Conservation (phyloP, 2,888 invertebrate genomes). For the Cephus nigrinus region DNA sequence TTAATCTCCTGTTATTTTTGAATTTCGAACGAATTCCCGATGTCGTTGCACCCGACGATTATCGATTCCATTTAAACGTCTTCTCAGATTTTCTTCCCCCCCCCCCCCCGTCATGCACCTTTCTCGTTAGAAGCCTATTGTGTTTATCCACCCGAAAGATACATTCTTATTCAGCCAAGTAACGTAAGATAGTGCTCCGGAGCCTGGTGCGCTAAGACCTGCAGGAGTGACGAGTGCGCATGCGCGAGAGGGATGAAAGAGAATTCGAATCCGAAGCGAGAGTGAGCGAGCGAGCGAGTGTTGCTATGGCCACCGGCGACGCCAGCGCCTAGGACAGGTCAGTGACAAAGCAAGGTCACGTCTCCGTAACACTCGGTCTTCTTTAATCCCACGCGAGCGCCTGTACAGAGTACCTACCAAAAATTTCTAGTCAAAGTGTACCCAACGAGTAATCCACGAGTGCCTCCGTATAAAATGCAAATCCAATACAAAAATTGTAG, state of each 20-base stretch:
- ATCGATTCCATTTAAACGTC: no score
- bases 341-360: slow-evolving; percentile 65
- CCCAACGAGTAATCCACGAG: not conserved
- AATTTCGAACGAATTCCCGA: slow-evolving; percentile 28
- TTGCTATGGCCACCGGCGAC: slow-evolving; percentile 29
- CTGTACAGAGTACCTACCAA: not conserved
- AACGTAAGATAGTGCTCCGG: not conserved
- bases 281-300: slow-evolving; percentile 1
- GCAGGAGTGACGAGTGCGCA: not conserved
- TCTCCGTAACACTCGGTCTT: slow-evolving; percentile 19
- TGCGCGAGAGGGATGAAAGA: not conserved
- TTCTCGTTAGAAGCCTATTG: not conserved
- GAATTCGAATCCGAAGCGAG: not conserved
- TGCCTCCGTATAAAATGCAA: no score
- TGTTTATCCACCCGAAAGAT: not conserved
- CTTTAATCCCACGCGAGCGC: not conserved
- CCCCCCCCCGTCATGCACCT: no score
- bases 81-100: no score
- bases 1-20: slow-evolving; percentile 30
- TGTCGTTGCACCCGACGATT: slow-evolving; percentile 37
- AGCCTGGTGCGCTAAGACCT: not conserved
- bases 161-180: not conserved
- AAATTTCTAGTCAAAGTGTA: not conserved
- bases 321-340: slow-evolving; percentile 62
- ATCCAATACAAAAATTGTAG: no score